These are phyloP conservation scores for Dufourea novaeangliae DNA, from an alignment of 1,140 invertebrate species.

Conservation along the genomic window DNA sequence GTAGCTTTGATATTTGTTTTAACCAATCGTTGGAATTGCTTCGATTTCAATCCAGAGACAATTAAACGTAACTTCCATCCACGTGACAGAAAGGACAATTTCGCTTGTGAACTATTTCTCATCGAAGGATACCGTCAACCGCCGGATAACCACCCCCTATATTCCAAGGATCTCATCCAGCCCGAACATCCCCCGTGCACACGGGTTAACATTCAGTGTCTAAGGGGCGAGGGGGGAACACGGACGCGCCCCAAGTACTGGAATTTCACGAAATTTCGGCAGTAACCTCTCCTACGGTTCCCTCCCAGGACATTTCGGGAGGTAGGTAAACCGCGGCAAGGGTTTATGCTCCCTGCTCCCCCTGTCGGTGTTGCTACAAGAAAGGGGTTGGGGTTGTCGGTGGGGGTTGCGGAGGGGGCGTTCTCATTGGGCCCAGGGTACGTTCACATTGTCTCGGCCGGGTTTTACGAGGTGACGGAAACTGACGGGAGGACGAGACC, in stretches of 20 bases:
- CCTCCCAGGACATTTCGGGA: constrained; percentile 29
- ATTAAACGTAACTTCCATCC: too few relatives aligned
- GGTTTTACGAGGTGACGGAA: constrained; percentile 65
- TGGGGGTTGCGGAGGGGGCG: not conserved
- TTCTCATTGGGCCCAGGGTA: constrained; percentile 25
- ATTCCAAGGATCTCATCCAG: too few relatives aligned
- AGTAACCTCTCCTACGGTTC: not conserved
- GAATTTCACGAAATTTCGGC: constrained; percentile 38
- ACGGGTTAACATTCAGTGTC: too few relatives aligned
- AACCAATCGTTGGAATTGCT: too few relatives aligned
- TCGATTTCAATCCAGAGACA: too few relatives aligned
- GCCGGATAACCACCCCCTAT: too few relatives aligned
- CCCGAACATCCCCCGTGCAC: not conserved
- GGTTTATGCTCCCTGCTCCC: constrained; percentile 11
- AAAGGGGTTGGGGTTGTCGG: not conserved
- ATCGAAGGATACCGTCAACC: not conserved
- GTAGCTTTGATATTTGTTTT: too few relatives aligned
- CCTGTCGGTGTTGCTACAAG: not conserved
- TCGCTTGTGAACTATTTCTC: not conserved
- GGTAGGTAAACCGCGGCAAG: constrained; percentile 49
- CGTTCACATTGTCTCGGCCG: constrained; percentile 56
- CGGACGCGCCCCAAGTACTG: not conserved
- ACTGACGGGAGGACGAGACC: constrained; percentile 23
- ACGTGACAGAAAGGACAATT: not conserved
- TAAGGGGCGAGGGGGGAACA: not conserved